phyloP scores from a whole-genome alignment of 30 jellyfish, hydroid and myxozoan genomes.

The Hydractinia echinata region DNA sequence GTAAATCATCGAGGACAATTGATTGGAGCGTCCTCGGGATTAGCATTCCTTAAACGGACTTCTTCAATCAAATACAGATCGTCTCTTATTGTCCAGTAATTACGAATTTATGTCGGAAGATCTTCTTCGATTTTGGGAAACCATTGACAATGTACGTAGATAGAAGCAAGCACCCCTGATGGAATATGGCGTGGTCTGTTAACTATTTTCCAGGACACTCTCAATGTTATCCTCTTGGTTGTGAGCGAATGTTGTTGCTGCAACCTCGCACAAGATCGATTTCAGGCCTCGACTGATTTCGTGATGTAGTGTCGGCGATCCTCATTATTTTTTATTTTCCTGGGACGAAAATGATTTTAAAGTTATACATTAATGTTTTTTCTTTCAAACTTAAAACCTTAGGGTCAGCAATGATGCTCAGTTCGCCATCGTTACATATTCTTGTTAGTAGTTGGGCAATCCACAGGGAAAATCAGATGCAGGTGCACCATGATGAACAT shows the following conservation, averaged over 20 bases:
- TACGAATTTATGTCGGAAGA: conserved; percentile 6
- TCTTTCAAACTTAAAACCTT: conserved; percentile 30
- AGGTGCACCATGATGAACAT: conserved; percentile 33
- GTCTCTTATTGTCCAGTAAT: conserved; percentile 23
- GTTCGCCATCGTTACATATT: conserved; percentile 33
- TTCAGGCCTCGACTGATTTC: not conserved
- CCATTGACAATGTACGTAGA: conserved; percentile 4
- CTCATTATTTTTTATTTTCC: conserved; percentile 12
- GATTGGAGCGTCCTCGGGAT: conserved; percentile 21
- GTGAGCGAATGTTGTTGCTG: not conserved
- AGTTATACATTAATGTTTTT: conserved; percentile 36
- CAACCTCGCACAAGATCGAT: no score
- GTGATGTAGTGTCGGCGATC: not conserved
- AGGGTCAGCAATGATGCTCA: conserved; percentile 35
- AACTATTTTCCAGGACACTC: not conserved
- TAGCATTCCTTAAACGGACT: conserved; percentile 46
- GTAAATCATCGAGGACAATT: conserved; percentile 32
- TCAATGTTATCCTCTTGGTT: not conserved
- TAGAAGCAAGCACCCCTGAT: not conserved
- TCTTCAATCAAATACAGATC: conserved; percentile 27
- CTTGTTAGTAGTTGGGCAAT: conserved; percentile 49
- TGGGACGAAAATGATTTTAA: conserved; percentile 30
- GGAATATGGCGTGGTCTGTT: not conserved
- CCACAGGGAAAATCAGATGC: conserved; percentile 2
- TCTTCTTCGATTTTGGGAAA: conserved; percentile 23